Evolutionary conservation across 2,888 invertebrate genomes (phyloP).

Genomic region (Polymixis lichenea): DNA sequence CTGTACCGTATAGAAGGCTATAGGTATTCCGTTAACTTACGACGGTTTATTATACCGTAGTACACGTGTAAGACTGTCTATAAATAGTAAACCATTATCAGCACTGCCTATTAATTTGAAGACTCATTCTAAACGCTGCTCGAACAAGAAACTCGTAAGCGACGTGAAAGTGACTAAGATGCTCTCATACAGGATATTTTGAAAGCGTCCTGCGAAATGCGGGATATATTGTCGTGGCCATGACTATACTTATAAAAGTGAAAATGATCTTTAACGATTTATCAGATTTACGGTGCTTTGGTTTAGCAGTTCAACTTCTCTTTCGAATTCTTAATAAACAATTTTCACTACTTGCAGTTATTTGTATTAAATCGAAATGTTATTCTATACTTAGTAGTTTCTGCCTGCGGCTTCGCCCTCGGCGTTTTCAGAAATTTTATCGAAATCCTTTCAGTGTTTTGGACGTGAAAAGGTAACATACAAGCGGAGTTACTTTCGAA

Average conservation of each 20-base stretch:
- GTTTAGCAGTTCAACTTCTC: background rate
- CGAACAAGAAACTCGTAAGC: constrained; percentile 35
- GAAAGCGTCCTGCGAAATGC: constrained; percentile 31
- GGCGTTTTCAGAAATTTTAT: too few relatives aligned
- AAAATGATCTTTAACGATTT: background rate
- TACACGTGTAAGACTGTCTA: constrained; percentile 24
- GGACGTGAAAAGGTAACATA: too few relatives aligned
- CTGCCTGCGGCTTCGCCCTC: too few relatives aligned
- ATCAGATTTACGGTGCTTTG: background rate
- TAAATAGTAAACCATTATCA: constrained; percentile 22
- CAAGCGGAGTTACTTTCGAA: too few relatives aligned
- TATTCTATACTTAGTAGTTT: background rate
- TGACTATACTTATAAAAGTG: constrained; percentile 10
- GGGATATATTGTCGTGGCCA: constrained; percentile 33
- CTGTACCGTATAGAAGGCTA: background rate
- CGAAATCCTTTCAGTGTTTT: too few relatives aligned
- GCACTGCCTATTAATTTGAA: constrained; percentile 25
- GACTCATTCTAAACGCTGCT: constrained; percentile 34
- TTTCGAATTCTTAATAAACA: background rate
- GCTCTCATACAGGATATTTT: constrained; percentile 44
- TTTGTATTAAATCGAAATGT: background rate
- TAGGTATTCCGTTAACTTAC: constrained; percentile 21
- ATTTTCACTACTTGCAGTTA: background rate
- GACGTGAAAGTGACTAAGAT: constrained; percentile 30
- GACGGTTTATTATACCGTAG: constrained; percentile 18